Conservation (phyloP, 2,888 invertebrate species). For the Dendrolimus houi region DNA sequence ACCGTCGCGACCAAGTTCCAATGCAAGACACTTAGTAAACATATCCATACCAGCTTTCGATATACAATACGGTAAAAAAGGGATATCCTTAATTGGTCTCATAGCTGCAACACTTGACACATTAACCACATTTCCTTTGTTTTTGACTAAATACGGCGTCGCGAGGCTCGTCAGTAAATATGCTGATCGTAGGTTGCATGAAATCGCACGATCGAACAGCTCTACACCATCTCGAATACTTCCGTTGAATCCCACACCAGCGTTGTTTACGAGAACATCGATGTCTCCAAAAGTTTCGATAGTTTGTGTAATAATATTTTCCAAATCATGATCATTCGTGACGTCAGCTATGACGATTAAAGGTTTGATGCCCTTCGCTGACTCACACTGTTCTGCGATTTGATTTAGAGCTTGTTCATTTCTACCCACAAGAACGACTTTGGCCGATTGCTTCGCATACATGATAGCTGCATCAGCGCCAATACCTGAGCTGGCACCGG, state of each 20-base stretch:
- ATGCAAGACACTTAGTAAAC: slow-evolving; percentile 90
- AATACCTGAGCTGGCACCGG: slow-evolving; percentile 85
- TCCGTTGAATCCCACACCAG: slow-evolving; percentile 86
- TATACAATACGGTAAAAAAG: slow-evolving; percentile 90
- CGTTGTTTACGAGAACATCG: slow-evolving; percentile 90
- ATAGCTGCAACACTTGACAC: slow-evolving; percentile 93
- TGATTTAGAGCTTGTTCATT: slow-evolving; percentile 80
- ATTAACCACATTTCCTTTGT: slow-evolving; percentile 92
- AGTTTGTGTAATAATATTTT: slow-evolving; percentile 79
- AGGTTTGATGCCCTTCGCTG: slow-evolving; percentile 55
- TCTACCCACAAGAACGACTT: slow-evolving; percentile 80
- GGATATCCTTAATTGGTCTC: slow-evolving; percentile 74
- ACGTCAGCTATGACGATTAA: slow-evolving; percentile 79
- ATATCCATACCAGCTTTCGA: slow-evolving; percentile 96
- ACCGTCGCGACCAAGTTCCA: slow-evolving; percentile 85
- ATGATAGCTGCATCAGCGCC: slow-evolving; percentile 81
- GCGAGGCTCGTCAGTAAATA: slow-evolving; percentile 88
- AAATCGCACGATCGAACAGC: slow-evolving; percentile 89
- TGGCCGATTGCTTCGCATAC: slow-evolving; percentile 80
- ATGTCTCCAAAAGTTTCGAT: slow-evolving; percentile 80
- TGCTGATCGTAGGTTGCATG: slow-evolving; percentile 86
- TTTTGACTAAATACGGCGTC: slow-evolving; percentile 86
- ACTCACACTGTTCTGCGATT: slow-evolving; percentile 76
- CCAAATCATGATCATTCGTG: slow-evolving; percentile 80
- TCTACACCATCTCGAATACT: slow-evolving; percentile 87